Percentiles rank a stretch among this genome's conserved stretches.
Evolutionary conservation across 2,113 vertebrate species (phyloP).

Genomic region (Malurus cyaneus): DNA sequence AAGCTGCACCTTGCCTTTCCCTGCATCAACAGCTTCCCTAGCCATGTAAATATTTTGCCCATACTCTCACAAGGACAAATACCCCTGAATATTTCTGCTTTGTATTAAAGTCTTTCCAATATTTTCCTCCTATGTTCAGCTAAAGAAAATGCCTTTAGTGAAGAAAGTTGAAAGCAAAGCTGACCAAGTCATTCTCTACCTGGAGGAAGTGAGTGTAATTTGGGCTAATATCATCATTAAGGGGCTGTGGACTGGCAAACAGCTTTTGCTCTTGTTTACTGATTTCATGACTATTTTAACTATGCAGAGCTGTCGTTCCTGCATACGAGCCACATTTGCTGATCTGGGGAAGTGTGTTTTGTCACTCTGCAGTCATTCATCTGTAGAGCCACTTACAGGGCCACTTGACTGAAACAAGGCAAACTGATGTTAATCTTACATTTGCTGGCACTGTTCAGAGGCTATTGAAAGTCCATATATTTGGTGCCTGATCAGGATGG

Average conservation of each 20-base stretch:
- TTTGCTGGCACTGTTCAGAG: neutral
- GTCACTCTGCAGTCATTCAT: neutral
- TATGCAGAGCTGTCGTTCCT: neutral
- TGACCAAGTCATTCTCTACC: conserved; percentile 32
- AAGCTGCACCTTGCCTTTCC: neutral
- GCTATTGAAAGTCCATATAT: neutral
- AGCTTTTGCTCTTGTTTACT: neutral
- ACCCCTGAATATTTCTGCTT: neutral
- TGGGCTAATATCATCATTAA: neutral
- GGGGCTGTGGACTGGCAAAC: neutral
- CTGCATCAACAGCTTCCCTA: neutral
- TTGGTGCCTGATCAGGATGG: neutral
- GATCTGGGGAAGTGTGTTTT: neutral
- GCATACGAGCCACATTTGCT: neutral
- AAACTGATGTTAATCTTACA: neutral
- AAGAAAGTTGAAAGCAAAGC: conserved; percentile 55
- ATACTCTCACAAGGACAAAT: neutral
- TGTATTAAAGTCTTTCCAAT: neutral
- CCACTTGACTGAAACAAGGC: neutral
- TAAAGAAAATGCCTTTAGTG: conserved; percentile 57
- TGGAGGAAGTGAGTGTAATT: conserved; percentile 54
- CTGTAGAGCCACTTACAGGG: neutral
- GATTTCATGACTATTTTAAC: neutral
- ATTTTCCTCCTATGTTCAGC: neutral
- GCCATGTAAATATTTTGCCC: neutral